Conservation (phyloP, 1,140 invertebrate genomes). For the Drosophila cardini region DNA sequence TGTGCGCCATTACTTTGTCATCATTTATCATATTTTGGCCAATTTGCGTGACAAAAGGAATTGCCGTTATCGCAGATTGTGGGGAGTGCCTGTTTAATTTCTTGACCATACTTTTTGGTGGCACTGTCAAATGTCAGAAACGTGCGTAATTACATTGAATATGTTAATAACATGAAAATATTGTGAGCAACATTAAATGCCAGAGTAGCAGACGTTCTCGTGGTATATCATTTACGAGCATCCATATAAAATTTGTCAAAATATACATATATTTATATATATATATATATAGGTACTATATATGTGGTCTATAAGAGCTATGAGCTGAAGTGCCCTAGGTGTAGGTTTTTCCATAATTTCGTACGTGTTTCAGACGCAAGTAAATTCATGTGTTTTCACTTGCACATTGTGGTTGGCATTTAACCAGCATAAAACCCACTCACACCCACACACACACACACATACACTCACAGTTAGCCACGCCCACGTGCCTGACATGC, state of each 20-base stretch:
- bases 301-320: not conserved
- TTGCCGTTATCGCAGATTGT: slow-evolving; percentile 33
- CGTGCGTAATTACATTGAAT: slow-evolving; percentile 79
- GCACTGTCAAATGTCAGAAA: slow-evolving; percentile 71
- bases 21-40: slow-evolving; percentile 75
- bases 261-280: not conserved
- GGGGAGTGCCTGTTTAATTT: slow-evolving; percentile 48
- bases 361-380: slow-evolving; percentile 60
- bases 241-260: slow-evolving; percentile 65
- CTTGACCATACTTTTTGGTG: slow-evolving; percentile 15
- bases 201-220: slow-evolving; percentile 6
- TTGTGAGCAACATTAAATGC: slow-evolving; percentile 59
- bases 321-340: no score
- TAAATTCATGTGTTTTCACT: slow-evolving; percentile 63
- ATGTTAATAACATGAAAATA: slow-evolving; percentile 78
- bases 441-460: slow-evolving; percentile 14
- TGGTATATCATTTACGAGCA: slow-evolving; percentile 66
- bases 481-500: slow-evolving; percentile 11
- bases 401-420: slow-evolving; percentile 54
- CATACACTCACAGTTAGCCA: slow-evolving; percentile 12
- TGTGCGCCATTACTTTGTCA: slow-evolving; percentile 74
- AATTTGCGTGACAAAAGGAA: slow-evolving; percentile 67
- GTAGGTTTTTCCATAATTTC: slow-evolving; percentile 40
- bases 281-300: not conserved
- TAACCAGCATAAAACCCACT: slow-evolving; percentile 62